Conservation (phyloP, 2,888 invertebrate genomes). For the Fragum whitleyi region DNA sequence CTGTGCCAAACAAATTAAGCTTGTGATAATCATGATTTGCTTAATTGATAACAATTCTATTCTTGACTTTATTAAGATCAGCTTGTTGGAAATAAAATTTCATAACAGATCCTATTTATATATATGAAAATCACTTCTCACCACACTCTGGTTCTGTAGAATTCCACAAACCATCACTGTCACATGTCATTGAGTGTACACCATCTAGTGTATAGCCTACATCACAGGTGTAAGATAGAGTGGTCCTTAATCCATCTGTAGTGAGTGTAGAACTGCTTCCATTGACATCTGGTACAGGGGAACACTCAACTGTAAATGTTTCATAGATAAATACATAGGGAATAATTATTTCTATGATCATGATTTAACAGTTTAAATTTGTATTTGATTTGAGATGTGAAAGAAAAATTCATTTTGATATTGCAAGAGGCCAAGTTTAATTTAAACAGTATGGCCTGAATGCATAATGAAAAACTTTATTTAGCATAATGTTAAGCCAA, state of each 20-base stretch:
- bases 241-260: constrained; percentile 25
- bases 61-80: no score
- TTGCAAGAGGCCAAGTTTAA: no score
- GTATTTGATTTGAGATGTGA: no score
- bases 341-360: background rate
- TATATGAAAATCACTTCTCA: constrained; percentile 13
- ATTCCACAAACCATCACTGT: constrained; percentile 38
- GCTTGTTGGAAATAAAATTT: no score
- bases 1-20: no score
- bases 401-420: no score
- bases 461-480: no score
- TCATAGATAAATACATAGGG: background rate
- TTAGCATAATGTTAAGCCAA: no score
- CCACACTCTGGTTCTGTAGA: constrained; percentile 38
- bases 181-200: constrained; percentile 10
- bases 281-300: background rate
- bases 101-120: no score
- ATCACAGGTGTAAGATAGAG: background rate
- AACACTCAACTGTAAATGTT: constrained; percentile 15
- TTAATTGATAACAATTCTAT: no score
- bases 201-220: constrained; percentile 41
- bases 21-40: no score
- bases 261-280: constrained; percentile 30
- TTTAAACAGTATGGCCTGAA: no score
- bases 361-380: background rate